Conservation (phyloP, 2,888 invertebrate species). For the Lasius platythorax region DNA sequence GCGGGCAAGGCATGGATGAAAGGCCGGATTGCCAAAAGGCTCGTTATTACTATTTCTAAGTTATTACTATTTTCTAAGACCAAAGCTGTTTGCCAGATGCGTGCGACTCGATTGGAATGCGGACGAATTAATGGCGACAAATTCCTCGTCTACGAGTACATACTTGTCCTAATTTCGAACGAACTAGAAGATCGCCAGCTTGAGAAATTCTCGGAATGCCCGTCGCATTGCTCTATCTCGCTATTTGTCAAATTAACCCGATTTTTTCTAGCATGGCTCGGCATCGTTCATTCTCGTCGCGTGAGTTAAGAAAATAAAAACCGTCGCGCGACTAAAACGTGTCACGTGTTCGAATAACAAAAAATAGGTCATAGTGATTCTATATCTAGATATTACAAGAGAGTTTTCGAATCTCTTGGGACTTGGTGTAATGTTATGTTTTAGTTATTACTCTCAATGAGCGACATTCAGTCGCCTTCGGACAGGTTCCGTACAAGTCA, state of each 20-base stretch:
- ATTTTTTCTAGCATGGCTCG: background rate
- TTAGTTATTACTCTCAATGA: conserved; percentile 50
- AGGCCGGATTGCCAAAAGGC: conserved; percentile 63
- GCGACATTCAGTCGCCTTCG: conserved; percentile 60
- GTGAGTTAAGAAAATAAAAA: conserved; percentile 7
- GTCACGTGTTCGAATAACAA: background rate
- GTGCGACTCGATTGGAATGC: conserved; percentile 74
- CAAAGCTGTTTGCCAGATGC: conserved; percentile 48
- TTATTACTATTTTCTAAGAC: conserved; percentile 59
- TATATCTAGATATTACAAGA: conserved; percentile 1
- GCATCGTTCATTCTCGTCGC: background rate
- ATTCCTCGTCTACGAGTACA: conserved; percentile 61
- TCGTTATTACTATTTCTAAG: conserved; percentile 59
- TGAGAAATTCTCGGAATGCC: conserved; percentile 26
- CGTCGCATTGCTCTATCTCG: background rate
- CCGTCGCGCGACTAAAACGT: background rate
- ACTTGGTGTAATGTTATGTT: conserved; percentile 30
- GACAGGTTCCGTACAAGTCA: conserved; percentile 76
- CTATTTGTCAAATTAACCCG: background rate
- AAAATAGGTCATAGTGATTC: conserved; percentile 34
- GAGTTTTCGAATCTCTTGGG: conserved; percentile 17
- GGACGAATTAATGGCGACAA: conserved; percentile 76
- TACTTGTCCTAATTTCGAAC: conserved; percentile 56
- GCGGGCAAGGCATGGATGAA: conserved; percentile 63
- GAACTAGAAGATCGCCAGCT: conserved; percentile 11